Evolutionary conservation across 1,140 invertebrate genomes (phyloP).

Genomic region (Leptonema lineaticorne): DNA sequence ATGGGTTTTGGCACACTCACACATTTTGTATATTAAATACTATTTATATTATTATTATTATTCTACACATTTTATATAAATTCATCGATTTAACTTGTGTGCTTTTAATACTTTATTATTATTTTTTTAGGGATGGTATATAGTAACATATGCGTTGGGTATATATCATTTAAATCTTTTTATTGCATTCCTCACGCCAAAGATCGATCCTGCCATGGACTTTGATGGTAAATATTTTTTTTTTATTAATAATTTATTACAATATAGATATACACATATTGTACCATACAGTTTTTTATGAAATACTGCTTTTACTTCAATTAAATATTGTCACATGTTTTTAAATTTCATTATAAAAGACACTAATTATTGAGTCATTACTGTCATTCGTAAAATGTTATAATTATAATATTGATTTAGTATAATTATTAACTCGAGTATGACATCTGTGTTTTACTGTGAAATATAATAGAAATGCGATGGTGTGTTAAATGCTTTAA

Average conservation of each 20-base stretch:
- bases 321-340: too few relatives aligned
- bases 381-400: not conserved
- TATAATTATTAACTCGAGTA: not conserved
- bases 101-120: slow-evolving; percentile 18
- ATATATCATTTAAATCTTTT: slow-evolving; percentile 99
- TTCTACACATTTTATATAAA: not conserved
- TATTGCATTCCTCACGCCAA: slow-evolving; percentile 98
- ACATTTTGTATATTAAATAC: not conserved
- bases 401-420: not conserved
- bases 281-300: too few relatives aligned
- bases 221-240: slow-evolving; percentile 75
- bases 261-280: too few relatives aligned
- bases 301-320: too few relatives aligned
- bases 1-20: slow-evolving; percentile 40
- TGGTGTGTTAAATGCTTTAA: too few relatives aligned
- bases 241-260: too few relatives aligned
- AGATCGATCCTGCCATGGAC: slow-evolving; percentile 96
- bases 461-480: too few relatives aligned
- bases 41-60: not conserved
- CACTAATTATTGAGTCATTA: too few relatives aligned
- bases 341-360: too few relatives aligned
- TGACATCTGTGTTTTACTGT: too few relatives aligned
- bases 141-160: slow-evolving; percentile 96
- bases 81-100: slow-evolving; percentile 14
- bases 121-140: slow-evolving; percentile 94